Percentiles rank a stretch among this genome's conserved stretches.
Conservation (phyloP, 1,140 invertebrate species). For the Hirudo medicinalis region DNA sequence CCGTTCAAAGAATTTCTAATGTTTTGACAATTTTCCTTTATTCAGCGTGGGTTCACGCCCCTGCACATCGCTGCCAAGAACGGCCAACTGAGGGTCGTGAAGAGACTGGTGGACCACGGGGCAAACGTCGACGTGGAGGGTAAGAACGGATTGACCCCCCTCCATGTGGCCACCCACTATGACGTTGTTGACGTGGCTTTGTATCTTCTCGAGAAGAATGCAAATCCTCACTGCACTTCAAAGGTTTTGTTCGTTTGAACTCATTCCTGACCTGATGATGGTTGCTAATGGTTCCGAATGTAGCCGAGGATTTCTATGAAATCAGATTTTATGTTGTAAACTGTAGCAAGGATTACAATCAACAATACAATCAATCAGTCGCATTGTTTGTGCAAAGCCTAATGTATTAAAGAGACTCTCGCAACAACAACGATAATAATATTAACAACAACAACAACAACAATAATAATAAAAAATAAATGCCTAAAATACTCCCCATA, state of each 20-base stretch:
- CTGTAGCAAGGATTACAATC: constrained; percentile 43
- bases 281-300: constrained; percentile 91
- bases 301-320: background rate
- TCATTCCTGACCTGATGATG: constrained; percentile 90
- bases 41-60: constrained; percentile 90
- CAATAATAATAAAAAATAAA: no score
- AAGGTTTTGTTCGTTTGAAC: constrained; percentile 71
- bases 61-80: constrained; percentile 96
- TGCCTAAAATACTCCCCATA: no score
- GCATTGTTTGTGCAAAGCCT: no score
- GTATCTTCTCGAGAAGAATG: constrained; percentile 75
- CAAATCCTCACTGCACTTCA: constrained; percentile 80
- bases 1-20: no score
- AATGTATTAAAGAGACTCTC: no score
- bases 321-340: background rate
- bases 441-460: no score
- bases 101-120: constrained; percentile 77
- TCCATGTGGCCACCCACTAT: constrained; percentile 92
- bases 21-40: no score
- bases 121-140: constrained; percentile 90
- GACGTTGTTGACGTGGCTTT: constrained; percentile 87
- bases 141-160: constrained; percentile 80
- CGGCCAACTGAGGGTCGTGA: constrained; percentile 89
- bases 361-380: no score
- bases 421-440: no score